These are phyloP conservation scores for Phenacoccus solenopsis DNA, from an alignment of 1,140 invertebrate species.

Conservation along the genomic window DNA sequence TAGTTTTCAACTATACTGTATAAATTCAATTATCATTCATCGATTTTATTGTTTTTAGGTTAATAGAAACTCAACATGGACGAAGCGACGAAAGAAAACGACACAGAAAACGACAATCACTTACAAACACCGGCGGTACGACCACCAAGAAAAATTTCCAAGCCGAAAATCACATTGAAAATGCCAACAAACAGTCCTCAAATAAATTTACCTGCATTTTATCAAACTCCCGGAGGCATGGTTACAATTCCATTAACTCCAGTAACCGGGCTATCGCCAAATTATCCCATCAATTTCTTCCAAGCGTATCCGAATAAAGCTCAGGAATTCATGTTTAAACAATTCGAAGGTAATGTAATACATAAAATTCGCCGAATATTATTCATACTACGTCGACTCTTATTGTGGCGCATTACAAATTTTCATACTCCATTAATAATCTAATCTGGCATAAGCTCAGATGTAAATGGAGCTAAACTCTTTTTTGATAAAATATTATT, in stretches of 20 bases:
- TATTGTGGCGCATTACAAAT: too few relatives aligned
- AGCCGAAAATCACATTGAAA: constrained; percentile 11
- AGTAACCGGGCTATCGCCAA: neutral
- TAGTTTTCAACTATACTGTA: too few relatives aligned
- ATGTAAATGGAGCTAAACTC: too few relatives aligned
- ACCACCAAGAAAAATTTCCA: constrained; percentile 19
- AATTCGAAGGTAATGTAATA: constrained; percentile 55
- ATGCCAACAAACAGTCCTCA: constrained; percentile 1
- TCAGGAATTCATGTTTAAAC: constrained; percentile 58
- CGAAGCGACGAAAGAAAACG: too few relatives aligned
- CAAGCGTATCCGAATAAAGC: constrained; percentile 48
- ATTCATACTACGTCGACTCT: too few relatives aligned
- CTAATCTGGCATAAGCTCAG: too few relatives aligned
- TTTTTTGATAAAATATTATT: too few relatives aligned
- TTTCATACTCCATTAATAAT: too few relatives aligned
- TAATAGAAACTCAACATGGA: too few relatives aligned
- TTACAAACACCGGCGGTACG: neutral
- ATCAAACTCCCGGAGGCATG: constrained; percentile 6
- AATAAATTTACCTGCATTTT: neutral
- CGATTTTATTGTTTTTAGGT: too few relatives aligned
- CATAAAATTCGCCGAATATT: too few relatives aligned
- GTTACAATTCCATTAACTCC: constrained; percentile 17
- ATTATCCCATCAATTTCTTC: constrained; percentile 24
- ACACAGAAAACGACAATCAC: neutral
- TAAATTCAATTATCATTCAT: too few relatives aligned